Base-by-base conservation (phyloP, 2,113 vertebrate genomes). In the Enhydra lutris region DNA sequence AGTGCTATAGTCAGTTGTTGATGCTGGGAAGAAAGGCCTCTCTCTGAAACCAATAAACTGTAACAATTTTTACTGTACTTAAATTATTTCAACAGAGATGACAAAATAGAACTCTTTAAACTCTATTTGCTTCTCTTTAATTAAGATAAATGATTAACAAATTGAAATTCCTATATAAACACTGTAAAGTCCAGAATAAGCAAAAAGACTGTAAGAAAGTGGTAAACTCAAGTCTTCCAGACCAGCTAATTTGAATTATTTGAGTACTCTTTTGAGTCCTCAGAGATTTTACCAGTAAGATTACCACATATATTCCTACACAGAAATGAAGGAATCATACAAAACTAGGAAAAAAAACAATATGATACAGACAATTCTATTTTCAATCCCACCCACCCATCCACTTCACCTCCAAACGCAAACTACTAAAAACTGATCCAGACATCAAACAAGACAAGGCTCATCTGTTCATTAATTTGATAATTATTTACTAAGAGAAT, bases 91-190 rank as follows among this genome's bases (percentile, higher is more conserved):
- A 93, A 63, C 6, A 87, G 57, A 91, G 23, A 63, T 74, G 47
- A 91, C 55, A 90, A 84, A 80, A 59, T 59, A 0, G 52, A 88
- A 76, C n/a, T 97, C 71, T 83, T 90, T 52, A 96, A 39, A 14
- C 65, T 55, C 29, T 57, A 91, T 26, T 92, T 89, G 15, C 63
- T 91, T 96, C n/a, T 91, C 57, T 91, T 95, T 82, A 86, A 52
- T 52, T 67, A 96, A 92, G 42, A 87, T 45, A 69, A 90, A 87
- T 69, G n/a, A 74, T 76, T 85, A 79, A 34, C 24, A 92, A 42
- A 50, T 14, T 76, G 39, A 34, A 91, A 79, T 14, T n/a, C 29
- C 18, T 84, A 92, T 0, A 52, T n/a, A 81, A 84, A 84, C 31
- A 76, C 0, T 39, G 34, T 69, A 88, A 65, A 55, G 39, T 82